phyloP scores from a whole-genome alignment of 2,888 invertebrate species.

The Lycaena phlaeas region DNA sequence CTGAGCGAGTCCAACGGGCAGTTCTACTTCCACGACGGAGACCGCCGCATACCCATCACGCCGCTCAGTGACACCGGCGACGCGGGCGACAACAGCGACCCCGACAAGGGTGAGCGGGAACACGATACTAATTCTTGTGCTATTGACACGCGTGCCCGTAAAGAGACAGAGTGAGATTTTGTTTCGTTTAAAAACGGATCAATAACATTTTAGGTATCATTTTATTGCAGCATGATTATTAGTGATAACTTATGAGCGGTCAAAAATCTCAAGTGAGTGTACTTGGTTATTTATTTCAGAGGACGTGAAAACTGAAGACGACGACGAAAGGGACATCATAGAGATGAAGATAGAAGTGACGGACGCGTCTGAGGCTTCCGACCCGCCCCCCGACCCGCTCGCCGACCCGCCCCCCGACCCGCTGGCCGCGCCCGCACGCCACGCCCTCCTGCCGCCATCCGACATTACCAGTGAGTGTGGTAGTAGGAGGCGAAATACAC shows the following conservation, averaged over 20 bases:
- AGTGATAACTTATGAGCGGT: no score
- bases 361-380: slow-evolving; percentile 6
- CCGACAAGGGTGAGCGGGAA: not conserved
- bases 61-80: slow-evolving; percentile 23
- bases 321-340: slow-evolving; percentile 19
- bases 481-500: no score
- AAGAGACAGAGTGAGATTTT: no score
- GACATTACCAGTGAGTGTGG: slow-evolving; percentile 36
- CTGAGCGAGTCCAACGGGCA: slow-evolving; percentile 60
- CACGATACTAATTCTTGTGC: no score
- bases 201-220: no score
- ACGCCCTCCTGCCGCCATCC: slow-evolving; percentile 17
- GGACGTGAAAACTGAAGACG: slow-evolving; percentile 21
- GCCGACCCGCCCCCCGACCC: slow-evolving; percentile 4
- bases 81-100: slow-evolving; percentile 11
- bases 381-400: not conserved
- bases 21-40: slow-evolving; percentile 62
- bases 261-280: no score
- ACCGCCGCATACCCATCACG: slow-evolving; percentile 48
- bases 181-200: no score
- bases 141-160: no score
- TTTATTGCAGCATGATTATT: no score
- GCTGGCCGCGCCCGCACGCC: slow-evolving; percentile 9
- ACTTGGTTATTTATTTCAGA: slow-evolving; percentile 16
- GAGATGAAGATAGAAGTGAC: slow-evolving; percentile 20